These are phyloP conservation scores for Mionectes olivaceus DNA, from an alignment of 2,797 vertebrate genomes.

Conservation along the genomic window DNA sequence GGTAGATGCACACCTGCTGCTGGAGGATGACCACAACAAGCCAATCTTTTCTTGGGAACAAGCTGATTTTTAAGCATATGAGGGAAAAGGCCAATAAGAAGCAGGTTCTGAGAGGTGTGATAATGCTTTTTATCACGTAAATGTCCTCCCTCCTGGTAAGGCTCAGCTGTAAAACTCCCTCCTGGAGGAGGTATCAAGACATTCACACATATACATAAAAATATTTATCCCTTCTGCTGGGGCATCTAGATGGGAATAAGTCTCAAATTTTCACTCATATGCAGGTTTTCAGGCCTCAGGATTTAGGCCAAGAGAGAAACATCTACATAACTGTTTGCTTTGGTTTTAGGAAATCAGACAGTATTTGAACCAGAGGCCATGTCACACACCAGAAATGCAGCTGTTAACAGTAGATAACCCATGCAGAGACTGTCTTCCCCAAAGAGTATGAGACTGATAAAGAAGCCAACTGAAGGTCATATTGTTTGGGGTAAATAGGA, in stretches of 20 bases:
- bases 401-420: rapidly evolving
- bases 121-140: neutral
- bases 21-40: neutral
- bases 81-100: neutral
- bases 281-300: neutral
- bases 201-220: neutral
- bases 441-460: neutral
- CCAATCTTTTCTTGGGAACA: rapidly evolving
- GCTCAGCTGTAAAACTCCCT: neutral
- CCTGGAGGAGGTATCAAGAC: rapidly evolving
- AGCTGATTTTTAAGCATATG: neutral
- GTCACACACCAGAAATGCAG: neutral
- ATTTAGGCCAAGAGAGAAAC: neutral
- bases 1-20: rapidly evolving
- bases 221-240: neutral
- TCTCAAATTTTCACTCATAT: neutral
- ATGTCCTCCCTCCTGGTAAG: neutral
- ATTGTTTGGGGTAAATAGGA: neutral
- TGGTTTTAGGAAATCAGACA: neutral
- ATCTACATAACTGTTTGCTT: neutral
- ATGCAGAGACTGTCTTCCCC: neutral
- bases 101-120: neutral
- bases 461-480: neutral
- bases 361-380: neutral
- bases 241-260: neutral